Conservation (phyloP, 2,888 invertebrate genomes). For the Coenonympha glycerion region DNA sequence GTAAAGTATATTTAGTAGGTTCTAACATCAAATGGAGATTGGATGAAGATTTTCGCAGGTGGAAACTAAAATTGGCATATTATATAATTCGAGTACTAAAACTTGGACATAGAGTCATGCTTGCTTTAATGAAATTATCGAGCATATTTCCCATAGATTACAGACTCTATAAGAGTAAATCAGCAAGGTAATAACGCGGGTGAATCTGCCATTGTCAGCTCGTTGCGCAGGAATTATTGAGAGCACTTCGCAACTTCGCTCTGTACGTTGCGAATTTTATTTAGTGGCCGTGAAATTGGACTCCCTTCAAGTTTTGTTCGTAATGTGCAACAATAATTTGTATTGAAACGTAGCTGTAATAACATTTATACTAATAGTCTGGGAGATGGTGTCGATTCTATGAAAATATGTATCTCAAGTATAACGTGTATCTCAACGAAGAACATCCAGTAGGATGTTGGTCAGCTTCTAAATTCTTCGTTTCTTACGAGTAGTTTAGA, state of each 20-base stretch:
- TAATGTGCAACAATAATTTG: slow-evolving; percentile 46
- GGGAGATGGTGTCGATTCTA: background rate
- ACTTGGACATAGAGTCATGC: no score
- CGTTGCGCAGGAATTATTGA: slow-evolving; percentile 66
- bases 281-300: slow-evolving; percentile 72
- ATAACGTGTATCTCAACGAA: no score
- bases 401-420: no score
- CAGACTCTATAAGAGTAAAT: background rate
- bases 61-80: no score
- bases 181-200: slow-evolving; percentile 42
- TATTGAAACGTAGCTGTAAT: slow-evolving; percentile 48
- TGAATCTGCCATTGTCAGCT: slow-evolving; percentile 34
- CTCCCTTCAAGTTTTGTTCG: slow-evolving; percentile 50
- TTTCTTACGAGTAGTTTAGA: no score
- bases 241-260: slow-evolving; percentile 70
- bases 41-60: no score
- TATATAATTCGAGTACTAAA: no score
- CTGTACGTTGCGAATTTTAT: slow-evolving; percentile 69
- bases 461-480: no score
- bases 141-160: background rate
- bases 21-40: no score
- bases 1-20: no score
- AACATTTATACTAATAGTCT: slow-evolving; percentile 25
- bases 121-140: background rate
- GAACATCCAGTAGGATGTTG: no score